Base-by-base conservation (phyloP, 2,113 vertebrate genomes). In the Pangasianodon hypophthalmus region DNA sequence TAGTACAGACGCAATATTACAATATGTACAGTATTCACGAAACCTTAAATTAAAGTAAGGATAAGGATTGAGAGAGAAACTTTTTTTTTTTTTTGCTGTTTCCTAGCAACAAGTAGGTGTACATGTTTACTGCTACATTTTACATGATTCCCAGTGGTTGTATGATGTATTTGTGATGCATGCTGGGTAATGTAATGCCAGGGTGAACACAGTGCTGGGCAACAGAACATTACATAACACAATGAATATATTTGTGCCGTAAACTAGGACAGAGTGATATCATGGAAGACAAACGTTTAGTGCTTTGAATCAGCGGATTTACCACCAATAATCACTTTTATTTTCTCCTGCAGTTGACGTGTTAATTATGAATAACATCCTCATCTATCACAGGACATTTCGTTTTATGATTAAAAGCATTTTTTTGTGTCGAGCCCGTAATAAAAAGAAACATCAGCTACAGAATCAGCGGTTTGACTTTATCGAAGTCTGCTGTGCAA, bases 391-490 rank as follows among this genome's bases (percentile, higher is more conserved):
- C 77, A 32, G 67, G 26, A n/a, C 54, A 14, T 60, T 83, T 56
- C 8, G 29, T 24, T 58, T 41, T 41, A 73, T 56, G 79, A 81
- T 67, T 85, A 85, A 14, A 32, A 41, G 54, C 60, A 24, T 82
- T 88, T 64, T 75, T 79, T 87, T 86, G 85, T 86, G 54, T 37
- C 6, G 41, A 64, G 56, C 18, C 10, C 24, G 16, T 50, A 48
- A 58, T 64, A 29, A 82, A 46, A 18, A 46, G 37, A 21, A 58
- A 6, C 60, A 56, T 67, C 24, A 21, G 29, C 85, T 69, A 41
- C 58, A n/a, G 46, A 73, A 48, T 89, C 88, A 89, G 88, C 80
- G 48, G n/a, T 79, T 87, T 73, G 71, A n/a, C 14, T 4, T 50
- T 37, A 46, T 79, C 4, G 29, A 13, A 37, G 87, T 21, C 21